Percentiles rank a stretch among this genome's conserved stretches.
These are phyloP conservation scores for Cephus rjabovi DNA, from an alignment of 2,888 invertebrate species.

Conservation along the genomic window DNA sequence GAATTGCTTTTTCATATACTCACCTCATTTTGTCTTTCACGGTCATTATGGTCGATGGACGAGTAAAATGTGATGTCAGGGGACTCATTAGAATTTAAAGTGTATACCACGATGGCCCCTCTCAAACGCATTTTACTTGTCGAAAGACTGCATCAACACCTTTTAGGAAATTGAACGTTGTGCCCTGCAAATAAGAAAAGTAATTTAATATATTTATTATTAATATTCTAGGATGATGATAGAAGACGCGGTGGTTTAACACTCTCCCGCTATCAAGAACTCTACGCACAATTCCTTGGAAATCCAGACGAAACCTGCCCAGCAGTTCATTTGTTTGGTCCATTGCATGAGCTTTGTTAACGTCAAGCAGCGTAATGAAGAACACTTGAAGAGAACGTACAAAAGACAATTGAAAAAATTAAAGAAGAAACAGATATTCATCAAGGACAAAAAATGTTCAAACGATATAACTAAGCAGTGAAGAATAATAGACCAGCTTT, in stretches of 20 bases:
- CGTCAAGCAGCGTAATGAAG: background rate
- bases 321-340: constrained; percentile 84
- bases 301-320: constrained; percentile 79
- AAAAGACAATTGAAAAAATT: background rate
- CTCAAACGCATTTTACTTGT: background rate
- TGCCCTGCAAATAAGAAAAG: background rate
- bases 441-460: background rate
- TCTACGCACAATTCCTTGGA: constrained; percentile 85
- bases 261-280: constrained; percentile 82
- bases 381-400: background rate
- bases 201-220: constrained; percentile 12
- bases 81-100: background rate
- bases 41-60: background rate
- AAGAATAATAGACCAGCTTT: background rate
- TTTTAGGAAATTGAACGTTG: background rate
- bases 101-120: background rate
- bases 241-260: constrained; percentile 83
- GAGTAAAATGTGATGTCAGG: background rate
- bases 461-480: background rate
- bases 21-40: background rate
- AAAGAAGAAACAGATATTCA: background rate
- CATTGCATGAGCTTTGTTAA: constrained; percentile 71
- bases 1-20: background rate
- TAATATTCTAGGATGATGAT: constrained; percentile 77
- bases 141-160: background rate